Conservation (phyloP, 2,888 invertebrate genomes). For the Brenthis ino region DNA sequence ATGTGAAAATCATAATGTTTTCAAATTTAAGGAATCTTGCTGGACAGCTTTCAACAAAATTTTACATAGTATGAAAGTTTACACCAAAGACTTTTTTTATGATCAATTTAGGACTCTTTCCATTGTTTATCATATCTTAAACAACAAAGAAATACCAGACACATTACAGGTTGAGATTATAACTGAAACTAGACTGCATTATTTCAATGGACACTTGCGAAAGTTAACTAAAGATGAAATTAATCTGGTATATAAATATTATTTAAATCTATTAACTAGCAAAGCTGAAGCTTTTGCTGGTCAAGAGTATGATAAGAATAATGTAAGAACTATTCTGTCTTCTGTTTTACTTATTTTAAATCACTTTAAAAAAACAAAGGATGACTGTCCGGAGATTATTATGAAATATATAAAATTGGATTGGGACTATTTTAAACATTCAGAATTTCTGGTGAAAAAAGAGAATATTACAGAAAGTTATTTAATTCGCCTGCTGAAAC, state of each 20-base stretch:
- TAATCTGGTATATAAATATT: conserved; percentile 43
- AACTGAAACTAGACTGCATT: conserved; percentile 29
- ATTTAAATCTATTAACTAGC: conserved; percentile 45
- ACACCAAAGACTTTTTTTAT: conserved; percentile 40
- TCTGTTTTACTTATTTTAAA: conserved; percentile 43
- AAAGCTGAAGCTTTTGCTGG: conserved; percentile 44
- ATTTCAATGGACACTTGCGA: conserved; percentile 28
- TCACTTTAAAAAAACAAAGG: conserved; percentile 46
- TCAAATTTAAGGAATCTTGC: conserved; percentile 53
- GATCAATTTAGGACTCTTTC: conserved; percentile 46
- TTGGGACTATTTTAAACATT: conserved; percentile 38
- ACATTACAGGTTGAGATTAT: conserved; percentile 39
- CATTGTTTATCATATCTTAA: conserved; percentile 52
- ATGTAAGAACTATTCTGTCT: conserved; percentile 39
- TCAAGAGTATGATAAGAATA: conserved; percentile 41
- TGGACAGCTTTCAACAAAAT: conserved; percentile 58
- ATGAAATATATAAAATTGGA: conserved; percentile 48
- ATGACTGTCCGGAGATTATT: conserved; percentile 51
- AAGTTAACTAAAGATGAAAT: conserved; percentile 42
- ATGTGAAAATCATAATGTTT: conserved; percentile 48
- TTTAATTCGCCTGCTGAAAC: conserved; percentile 42
- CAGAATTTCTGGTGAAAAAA: conserved; percentile 37
- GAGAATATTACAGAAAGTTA: conserved; percentile 36
- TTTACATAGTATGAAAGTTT: conserved; percentile 53
- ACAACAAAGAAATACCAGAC: conserved; percentile 49